phyloP scores from a whole-genome alignment of 2,797 vertebrate genomes.

The Synaphobranchus kaupii region DNA sequence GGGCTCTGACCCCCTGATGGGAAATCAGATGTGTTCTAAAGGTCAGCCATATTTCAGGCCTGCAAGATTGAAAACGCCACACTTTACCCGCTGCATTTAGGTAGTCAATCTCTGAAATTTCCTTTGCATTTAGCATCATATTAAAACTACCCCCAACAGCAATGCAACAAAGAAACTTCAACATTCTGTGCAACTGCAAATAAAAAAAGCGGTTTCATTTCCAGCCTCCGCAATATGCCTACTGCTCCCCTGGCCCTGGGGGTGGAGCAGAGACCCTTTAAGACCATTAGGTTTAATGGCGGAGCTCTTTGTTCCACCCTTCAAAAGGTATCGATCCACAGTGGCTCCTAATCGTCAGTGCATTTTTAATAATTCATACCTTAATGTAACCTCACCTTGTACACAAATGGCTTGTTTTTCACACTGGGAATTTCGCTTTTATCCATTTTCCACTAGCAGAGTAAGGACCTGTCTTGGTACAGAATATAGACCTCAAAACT shows the following conservation, averaged over 20 bases:
- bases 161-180: not conserved
- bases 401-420: constrained; percentile 2
- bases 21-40: not conserved
- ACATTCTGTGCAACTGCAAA: not conserved
- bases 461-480: not conserved
- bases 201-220: not conserved
- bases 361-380: constrained; percentile 19
- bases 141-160: not conserved
- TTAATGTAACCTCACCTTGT: constrained; percentile 19
- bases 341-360: not conserved
- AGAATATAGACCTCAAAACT: not conserved
- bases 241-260: not conserved
- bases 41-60: constrained; percentile 10
- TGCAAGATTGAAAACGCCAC: not conserved
- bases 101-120: not conserved
- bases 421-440: not conserved
- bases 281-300: not conserved
- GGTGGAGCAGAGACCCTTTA: not conserved
- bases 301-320: not conserved
- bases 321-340: constrained; percentile 6
- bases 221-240: not conserved
- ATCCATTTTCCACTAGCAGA: not conserved
- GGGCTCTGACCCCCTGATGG: not conserved
- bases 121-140: too few relatives aligned
- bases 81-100: not conserved